Conservation (phyloP, 2,113 vertebrate genomes). For the Panurus biarmicus region DNA sequence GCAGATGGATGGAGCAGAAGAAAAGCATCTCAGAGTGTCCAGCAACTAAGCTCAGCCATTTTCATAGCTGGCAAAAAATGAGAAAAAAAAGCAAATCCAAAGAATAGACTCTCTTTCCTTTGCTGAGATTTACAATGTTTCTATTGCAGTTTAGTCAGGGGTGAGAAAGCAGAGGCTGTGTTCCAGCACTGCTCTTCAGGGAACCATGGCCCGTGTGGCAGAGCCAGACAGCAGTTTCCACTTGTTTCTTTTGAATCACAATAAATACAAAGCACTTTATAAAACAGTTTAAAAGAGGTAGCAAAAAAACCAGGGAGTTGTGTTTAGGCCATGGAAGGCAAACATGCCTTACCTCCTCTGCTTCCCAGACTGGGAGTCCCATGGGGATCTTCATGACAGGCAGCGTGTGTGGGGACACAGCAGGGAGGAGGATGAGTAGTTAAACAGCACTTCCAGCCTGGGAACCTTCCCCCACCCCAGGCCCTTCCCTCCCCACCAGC, state of each 20-base stretch:
- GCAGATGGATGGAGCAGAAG: slow-evolving; percentile 9
- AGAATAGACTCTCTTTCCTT: not conserved
- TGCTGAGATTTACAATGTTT: not conserved
- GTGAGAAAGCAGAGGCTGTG: not conserved
- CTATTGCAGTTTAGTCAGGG: not conserved
- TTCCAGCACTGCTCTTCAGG: not conserved
- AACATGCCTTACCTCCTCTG: not conserved
- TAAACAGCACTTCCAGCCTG: not conserved
- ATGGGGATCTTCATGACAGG: not conserved
- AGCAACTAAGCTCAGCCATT: not conserved
- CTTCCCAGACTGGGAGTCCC: not conserved
- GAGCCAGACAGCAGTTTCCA: not conserved
- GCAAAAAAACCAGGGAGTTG: not conserved
- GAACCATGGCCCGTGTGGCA: not conserved
- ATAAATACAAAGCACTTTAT: not conserved
- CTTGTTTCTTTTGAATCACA: not conserved
- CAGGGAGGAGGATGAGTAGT: not conserved
- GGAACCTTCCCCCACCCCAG: too few species aligned
- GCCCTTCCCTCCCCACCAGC: not conserved
- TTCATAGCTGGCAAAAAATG: not conserved
- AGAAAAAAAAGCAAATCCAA: not conserved
- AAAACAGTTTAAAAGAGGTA: not conserved
- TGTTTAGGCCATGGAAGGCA: not conserved
- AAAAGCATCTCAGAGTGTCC: not conserved
- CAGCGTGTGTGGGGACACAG: fast-evolving